Base-by-base conservation (phyloP, 2,888 invertebrate genomes). In the Steinernema hermaphroditum region DNA sequence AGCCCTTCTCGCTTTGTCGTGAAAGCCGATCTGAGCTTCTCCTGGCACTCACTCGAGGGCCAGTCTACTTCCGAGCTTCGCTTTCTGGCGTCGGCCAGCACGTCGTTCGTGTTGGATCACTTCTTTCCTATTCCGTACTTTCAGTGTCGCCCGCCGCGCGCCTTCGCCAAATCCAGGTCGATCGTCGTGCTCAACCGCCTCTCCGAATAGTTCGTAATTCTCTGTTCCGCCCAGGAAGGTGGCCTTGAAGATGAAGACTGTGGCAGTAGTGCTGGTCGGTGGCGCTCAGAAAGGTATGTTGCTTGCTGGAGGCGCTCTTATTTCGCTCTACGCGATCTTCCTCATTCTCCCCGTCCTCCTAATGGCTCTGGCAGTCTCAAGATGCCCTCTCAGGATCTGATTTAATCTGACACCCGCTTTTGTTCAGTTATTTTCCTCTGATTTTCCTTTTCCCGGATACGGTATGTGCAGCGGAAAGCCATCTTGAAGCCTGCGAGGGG, bases 221-320 rank as follows among this genome's bases (percentile, higher is more conserved):
- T 29, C 34, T 27, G 62, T 62, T 62, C 62, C 62, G 62, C 62
- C 62, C 62, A 69, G 50, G 71, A 74, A 72, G 73, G 82, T 83
- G 83, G 75, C 81, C 78, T 82, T 82, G 82, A 89, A 89, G 89
- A n/a, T n/a, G n/a, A n/a, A n/a, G n/a, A n/a, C n/a, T n/a, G n/a
- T n/a, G n/a, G 93, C 94, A 70, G 92, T 95, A 16, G 94, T 96
- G 87, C 89, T 96, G 78, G 92, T 96, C 79, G 96, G 96, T 27
- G 95, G 96, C 4, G 94, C 94, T 0, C 92, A 93, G 87, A 96
- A 96, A 91, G 94, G 94, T 93, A 78, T 85, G 85, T 78, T 81
- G 71, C 72, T 83, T n/a, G 85, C 85, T 49, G 82, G 80, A 32
- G 78, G 80, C 37, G 83, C 83, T 72, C 81, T 82, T 73, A 74